Conservation (phyloP, 1,140 invertebrate genomes). For the Drosophila micromelanica region DNA sequence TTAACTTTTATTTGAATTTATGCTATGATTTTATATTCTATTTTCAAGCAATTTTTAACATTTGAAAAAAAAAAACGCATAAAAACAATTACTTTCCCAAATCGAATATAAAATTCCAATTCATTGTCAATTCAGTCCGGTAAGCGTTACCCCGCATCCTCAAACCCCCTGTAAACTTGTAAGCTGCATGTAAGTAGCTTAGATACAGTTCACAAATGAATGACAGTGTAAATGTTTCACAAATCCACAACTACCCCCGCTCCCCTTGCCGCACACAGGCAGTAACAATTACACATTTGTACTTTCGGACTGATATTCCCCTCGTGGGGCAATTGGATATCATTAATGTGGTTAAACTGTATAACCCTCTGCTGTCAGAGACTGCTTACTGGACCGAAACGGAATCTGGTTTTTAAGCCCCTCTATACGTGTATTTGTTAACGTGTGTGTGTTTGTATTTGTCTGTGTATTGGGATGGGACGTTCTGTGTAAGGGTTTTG, state of each 20-base stretch:
- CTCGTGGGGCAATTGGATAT: constrained; percentile 32
- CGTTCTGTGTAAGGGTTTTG: not conserved
- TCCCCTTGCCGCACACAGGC: too few species aligned
- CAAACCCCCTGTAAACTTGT: constrained; percentile 9
- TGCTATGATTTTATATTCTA: too few species aligned
- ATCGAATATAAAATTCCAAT: not conserved
- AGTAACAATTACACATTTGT: constrained; percentile 65
- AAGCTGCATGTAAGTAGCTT: constrained; percentile 28
- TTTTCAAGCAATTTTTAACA: too few species aligned
- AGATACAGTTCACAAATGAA: constrained; percentile 52
- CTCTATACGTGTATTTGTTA: constrained; percentile 6
- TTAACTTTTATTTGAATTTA: too few species aligned
- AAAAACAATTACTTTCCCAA: not conserved
- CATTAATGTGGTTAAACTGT: constrained; percentile 71
- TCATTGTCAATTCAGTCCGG: constrained; percentile 1
- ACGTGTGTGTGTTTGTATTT: constrained; percentile 10
- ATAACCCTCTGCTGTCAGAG: constrained; percentile 43
- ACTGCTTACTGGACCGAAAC: constrained; percentile 16
- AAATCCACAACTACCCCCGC: constrained; percentile 45
- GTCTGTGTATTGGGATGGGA: not conserved
- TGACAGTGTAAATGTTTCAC: constrained; percentile 63
- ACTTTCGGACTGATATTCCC: constrained; percentile 16
- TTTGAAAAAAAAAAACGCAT: too few species aligned
- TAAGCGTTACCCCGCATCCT: not conserved
- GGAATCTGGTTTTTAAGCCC: not conserved